Percentiles rank a stretch among this genome's conserved stretches.
Conservation (phyloP, 2,113 vertebrate species). For the Cyanoderma ruficeps region DNA sequence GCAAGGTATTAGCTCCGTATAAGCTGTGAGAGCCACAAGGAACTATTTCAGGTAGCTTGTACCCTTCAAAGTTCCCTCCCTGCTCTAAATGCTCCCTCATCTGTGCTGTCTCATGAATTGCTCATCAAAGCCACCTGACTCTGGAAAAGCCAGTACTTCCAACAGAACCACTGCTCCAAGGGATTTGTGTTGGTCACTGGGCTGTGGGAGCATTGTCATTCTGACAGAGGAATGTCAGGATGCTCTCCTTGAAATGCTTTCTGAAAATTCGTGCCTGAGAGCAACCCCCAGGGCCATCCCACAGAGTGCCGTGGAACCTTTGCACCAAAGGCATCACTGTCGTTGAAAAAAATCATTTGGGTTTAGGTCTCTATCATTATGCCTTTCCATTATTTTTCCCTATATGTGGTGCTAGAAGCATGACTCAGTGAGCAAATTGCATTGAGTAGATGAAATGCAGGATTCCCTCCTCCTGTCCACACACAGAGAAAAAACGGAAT, state of each 20-base stretch:
- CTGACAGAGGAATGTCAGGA: not conserved
- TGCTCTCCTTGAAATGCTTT: not conserved
- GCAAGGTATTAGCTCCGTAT: rapidly evolving
- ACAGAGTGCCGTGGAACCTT: no score
- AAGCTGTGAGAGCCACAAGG: not conserved
- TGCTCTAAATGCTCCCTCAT: not conserved
- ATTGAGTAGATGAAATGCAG: not conserved
- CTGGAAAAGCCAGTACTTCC: not conserved
- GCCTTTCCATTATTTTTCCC: not conserved
- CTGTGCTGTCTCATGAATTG: not conserved
- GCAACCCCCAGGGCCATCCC: not conserved
- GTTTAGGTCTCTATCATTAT: not conserved
- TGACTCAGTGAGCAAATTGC: not conserved
- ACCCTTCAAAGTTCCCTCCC: not conserved
- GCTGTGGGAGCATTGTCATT: rapidly evolving
- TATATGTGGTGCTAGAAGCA: not conserved
- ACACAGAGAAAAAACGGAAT: not conserved
- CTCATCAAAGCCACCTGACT: not conserved
- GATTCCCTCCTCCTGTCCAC: not conserved
- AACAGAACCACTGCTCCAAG: not conserved
- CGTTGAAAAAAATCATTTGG: rapidly evolving
- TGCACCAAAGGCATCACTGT: not conserved
- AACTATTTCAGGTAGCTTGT: rapidly evolving
- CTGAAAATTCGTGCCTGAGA: not conserved
- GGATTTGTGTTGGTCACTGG: not conserved